Percentiles rank a stretch among this genome's conserved stretches.
phyloP scores from a whole-genome alignment of 2,113 vertebrate species.

The Dicerorhinus sumatrensis region DNA sequence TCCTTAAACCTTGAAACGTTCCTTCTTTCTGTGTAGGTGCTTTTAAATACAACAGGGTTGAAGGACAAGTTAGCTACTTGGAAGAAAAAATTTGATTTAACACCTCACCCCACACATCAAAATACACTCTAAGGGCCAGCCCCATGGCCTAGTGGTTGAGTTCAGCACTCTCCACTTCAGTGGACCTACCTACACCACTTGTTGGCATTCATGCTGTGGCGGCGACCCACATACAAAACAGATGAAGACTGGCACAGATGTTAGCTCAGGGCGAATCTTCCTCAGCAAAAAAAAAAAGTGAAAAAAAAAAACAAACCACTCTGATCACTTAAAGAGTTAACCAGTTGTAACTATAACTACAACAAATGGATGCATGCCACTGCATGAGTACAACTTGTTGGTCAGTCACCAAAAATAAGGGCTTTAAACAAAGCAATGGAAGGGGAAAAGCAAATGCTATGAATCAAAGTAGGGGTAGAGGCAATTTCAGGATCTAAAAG shows the following conservation, averaged over 20 bases:
- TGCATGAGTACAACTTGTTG: not conserved
- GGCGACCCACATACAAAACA: too few species aligned
- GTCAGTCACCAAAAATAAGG: not conserved
- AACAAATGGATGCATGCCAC: slow-evolving; percentile 1
- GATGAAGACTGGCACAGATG: too few species aligned
- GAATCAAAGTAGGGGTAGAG: not conserved
- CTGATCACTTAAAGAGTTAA: not conserved
- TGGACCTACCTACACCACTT: too few species aligned
- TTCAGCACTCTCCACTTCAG: too few species aligned
- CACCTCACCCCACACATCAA: not conserved
- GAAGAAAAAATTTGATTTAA: not conserved
- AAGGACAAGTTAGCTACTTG: not conserved
- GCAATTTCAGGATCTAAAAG: not conserved
- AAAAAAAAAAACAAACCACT: not conserved
- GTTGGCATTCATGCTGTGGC: too few species aligned
- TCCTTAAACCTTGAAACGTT: not conserved
- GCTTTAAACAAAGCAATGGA: not conserved
- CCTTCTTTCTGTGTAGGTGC: not conserved
- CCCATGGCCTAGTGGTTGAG: too few species aligned
- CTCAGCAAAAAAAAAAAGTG: too few species aligned
- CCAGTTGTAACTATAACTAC: not conserved
- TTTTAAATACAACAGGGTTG: not conserved
- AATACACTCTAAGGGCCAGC: not conserved
- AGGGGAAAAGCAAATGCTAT: not conserved
- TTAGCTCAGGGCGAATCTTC: too few species aligned